A percentile compares a stretch with the other conserved stretches of the same genome.
phyloP scores from a whole-genome alignment of 2,888 invertebrate genomes.

The Xylophagus ater region DNA sequence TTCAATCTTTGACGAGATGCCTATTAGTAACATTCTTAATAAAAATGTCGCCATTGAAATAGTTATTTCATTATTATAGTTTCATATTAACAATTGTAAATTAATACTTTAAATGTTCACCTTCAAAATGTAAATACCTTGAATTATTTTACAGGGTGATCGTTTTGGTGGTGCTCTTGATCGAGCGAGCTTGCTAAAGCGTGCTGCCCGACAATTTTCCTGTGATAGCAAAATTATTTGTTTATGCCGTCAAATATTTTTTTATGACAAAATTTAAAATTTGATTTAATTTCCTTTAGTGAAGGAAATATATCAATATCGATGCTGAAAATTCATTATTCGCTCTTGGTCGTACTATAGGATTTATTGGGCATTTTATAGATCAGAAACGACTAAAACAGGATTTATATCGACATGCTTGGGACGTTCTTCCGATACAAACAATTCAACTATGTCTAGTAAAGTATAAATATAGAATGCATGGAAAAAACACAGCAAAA shows the following conservation, averaged over 20 bases:
- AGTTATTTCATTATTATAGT: constrained; percentile 94
- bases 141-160: constrained; percentile 61
- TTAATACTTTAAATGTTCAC: constrained; percentile 21
- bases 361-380: constrained; percentile 96
- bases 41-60: constrained; percentile 96
- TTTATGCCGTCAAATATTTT: constrained; percentile 54
- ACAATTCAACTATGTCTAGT: constrained; percentile 24
- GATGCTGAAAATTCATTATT: constrained; percentile 97
- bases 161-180: constrained; percentile 97
- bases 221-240: constrained; percentile 93
- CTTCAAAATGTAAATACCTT: too few species aligned
- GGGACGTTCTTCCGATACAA: constrained; percentile 86
- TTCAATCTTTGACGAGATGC: constrained; percentile 96
- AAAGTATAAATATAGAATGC: neutral
- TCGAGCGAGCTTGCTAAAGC: too few species aligned
- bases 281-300: constrained; percentile 35
- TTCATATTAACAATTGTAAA: constrained; percentile 96
- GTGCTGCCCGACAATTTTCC: constrained; percentile 92
- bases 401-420: constrained; percentile 97
- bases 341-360: constrained; percentile 95
- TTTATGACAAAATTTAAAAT: constrained; percentile 3
- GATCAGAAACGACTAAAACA: constrained; percentile 98
- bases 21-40: constrained; percentile 77
- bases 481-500: too few species aligned
- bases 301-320: constrained; percentile 98